Evolutionary conservation across 2,113 vertebrate genomes (phyloP).

Genomic region (Megaleporinus macrocephalus): DNA sequence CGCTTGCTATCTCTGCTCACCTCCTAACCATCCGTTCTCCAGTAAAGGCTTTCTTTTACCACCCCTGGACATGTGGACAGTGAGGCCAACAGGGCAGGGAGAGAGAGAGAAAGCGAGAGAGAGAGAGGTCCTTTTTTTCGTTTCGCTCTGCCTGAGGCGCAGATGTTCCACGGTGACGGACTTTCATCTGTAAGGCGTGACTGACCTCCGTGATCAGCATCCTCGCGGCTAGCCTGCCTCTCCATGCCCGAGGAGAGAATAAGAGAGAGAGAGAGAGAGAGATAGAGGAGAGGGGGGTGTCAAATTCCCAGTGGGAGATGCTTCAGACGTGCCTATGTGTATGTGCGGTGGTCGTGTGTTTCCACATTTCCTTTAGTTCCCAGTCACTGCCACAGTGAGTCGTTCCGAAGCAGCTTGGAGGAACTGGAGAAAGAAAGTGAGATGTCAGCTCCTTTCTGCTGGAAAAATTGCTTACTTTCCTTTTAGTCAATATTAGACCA

Average conservation of each 20-base stretch:
- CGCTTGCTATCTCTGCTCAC: not conserved
- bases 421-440: not conserved
- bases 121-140: slow-evolving; percentile 2
- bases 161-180: slow-evolving; percentile 46
- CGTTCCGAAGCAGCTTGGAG: not conserved
- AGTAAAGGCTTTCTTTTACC: slow-evolving; percentile 17
- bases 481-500: not conserved
- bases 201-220: slow-evolving; percentile 40
- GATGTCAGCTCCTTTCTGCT: not conserved
- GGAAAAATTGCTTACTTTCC: not conserved
- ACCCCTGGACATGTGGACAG: slow-evolving; percentile 37
- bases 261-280: not conserved
- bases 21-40: not conserved
- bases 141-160: slow-evolving; percentile 32
- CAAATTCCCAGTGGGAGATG: slow-evolving; percentile 23
- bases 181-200: slow-evolving; percentile 28
- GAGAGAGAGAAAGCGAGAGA: slow-evolving; percentile 3
- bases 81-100: slow-evolving; percentile 38
- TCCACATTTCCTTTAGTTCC: slow-evolving; percentile 44
- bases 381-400: slow-evolving; percentile 21
- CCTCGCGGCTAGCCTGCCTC: slow-evolving; percentile 23
- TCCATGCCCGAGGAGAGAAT: slow-evolving; percentile 23
- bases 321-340: slow-evolving; percentile 8
- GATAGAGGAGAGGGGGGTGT: not conserved
- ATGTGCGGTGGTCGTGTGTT: not conserved